Conservation (phyloP, 2,888 invertebrate genomes). For the Hirtodrosophila cameraria region DNA sequence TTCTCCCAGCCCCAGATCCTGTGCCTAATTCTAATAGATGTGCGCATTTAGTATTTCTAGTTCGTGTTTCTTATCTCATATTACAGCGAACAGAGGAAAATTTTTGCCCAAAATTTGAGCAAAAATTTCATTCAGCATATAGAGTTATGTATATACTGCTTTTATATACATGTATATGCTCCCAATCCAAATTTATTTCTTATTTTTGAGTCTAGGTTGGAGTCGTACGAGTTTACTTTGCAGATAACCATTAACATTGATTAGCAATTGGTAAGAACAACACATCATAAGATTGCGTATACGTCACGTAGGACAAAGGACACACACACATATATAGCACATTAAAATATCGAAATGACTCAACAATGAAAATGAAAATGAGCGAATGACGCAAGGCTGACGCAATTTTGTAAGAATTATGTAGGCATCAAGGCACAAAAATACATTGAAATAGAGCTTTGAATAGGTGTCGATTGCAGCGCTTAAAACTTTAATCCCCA, state of each 20-base stretch:
- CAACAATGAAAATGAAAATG: conserved; percentile 41
- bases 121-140: conserved; percentile 6
- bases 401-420: conserved; percentile 51
- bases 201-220: conserved; percentile 1
- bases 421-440: not conserved
- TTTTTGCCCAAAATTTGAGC: conserved; percentile 19
- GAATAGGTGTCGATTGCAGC: conserved; percentile 21
- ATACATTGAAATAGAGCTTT: conserved; percentile 5
- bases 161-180: no score
- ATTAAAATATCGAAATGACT: conserved; percentile 49
- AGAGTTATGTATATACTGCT: no score
- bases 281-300: conserved; percentile 56
- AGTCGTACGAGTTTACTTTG: conserved; percentile 5
- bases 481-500: conserved; percentile 6
- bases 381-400: conserved; percentile 51
- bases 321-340: conserved; percentile 4
- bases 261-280: conserved; percentile 56
- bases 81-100: conserved; percentile 21
- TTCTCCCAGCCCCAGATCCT: not conserved
- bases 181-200: no score
- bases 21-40: conserved; percentile 40
- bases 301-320: conserved; percentile 52
- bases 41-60: conserved; percentile 42
- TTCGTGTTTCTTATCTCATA: conserved; percentile 38
- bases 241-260: conserved; percentile 61